A percentile compares a stretch with the other conserved stretches of the same genome.
Conservation (phyloP, 2,888 invertebrate species). For the Morinoia aosen region DNA sequence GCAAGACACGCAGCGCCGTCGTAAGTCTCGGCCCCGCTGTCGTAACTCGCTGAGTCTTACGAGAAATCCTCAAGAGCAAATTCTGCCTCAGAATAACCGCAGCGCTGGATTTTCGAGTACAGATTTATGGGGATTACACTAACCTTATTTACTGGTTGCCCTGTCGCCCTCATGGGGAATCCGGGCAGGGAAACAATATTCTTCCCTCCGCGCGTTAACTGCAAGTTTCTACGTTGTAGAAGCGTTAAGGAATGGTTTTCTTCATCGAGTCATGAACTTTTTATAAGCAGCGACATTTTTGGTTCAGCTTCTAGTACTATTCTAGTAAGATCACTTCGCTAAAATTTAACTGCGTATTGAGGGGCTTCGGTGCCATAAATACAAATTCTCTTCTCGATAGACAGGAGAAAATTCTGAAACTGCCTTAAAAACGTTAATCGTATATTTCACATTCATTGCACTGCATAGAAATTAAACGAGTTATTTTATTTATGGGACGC, state of each 20-base stretch:
- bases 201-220: background rate
- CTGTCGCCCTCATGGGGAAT: background rate
- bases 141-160: slow-evolving; percentile 21
- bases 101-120: background rate
- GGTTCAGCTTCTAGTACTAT: background rate
- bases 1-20: background rate
- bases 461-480: background rate
- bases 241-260: background rate
- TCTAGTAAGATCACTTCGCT: background rate
- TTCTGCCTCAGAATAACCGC: slow-evolving; percentile 18
- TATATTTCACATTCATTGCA: background rate
- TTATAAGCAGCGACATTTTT: background rate
- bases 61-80: slow-evolving; percentile 12
- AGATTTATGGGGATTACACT: slow-evolving; percentile 28
- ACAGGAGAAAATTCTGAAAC: too few species aligned
- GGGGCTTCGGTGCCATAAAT: background rate
- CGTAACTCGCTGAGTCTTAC: background rate
- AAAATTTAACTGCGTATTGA: background rate
- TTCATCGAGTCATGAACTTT: background rate
- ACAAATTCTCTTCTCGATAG: too few species aligned
- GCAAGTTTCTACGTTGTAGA: background rate
- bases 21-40: background rate
- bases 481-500: too few species aligned
- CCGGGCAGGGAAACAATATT: background rate
- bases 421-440: background rate